Percentiles rank a stretch among this genome's conserved stretches.
phyloP scores from a whole-genome alignment of 2,888 invertebrate genomes.

The Antheraea yamamai region DNA sequence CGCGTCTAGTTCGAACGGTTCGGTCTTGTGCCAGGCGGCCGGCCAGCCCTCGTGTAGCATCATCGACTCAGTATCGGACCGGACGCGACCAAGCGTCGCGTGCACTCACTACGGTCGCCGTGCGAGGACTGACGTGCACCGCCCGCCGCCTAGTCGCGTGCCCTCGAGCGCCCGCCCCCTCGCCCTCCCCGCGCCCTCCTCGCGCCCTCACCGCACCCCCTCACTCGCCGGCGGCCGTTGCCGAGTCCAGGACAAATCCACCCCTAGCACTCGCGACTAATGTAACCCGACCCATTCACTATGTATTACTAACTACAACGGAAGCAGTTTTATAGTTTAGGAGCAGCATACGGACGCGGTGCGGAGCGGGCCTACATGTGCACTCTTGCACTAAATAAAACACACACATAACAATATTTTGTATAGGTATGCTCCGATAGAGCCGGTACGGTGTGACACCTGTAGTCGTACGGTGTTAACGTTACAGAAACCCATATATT shows the following conservation, averaged over 20 bases:
- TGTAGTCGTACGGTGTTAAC: too few species aligned
- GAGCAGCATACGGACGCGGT: too few species aligned
- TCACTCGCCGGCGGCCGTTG: neutral
- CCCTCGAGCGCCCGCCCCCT: slow-evolving; percentile 35
- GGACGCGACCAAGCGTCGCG: slow-evolving; percentile 23
- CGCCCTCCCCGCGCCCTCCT: slow-evolving; percentile 33
- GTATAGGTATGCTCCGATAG: too few species aligned
- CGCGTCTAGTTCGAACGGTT: slow-evolving; percentile 64
- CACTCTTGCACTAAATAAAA: too few species aligned
- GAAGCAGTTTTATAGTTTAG: too few species aligned
- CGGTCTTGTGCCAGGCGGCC: slow-evolving; percentile 55
- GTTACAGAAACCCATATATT: too few species aligned
- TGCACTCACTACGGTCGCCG: slow-evolving; percentile 38
- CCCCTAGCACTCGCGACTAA: neutral
- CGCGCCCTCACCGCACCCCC: slow-evolving; percentile 18
- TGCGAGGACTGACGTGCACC: slow-evolving; percentile 35
- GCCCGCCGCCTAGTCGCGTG: slow-evolving; percentile 18
- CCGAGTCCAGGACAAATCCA: neutral
- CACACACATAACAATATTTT: too few species aligned
- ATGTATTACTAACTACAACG: too few species aligned
- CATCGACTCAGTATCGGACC: slow-evolving; percentile 22
- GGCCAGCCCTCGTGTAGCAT: slow-evolving; percentile 74
- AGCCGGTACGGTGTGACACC: too few species aligned
- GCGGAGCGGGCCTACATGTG: too few species aligned
- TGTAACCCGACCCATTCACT: too few species aligned